Evolutionary conservation across 2,888 invertebrate genomes (phyloP).

Genomic region (Baccha elongata): DNA sequence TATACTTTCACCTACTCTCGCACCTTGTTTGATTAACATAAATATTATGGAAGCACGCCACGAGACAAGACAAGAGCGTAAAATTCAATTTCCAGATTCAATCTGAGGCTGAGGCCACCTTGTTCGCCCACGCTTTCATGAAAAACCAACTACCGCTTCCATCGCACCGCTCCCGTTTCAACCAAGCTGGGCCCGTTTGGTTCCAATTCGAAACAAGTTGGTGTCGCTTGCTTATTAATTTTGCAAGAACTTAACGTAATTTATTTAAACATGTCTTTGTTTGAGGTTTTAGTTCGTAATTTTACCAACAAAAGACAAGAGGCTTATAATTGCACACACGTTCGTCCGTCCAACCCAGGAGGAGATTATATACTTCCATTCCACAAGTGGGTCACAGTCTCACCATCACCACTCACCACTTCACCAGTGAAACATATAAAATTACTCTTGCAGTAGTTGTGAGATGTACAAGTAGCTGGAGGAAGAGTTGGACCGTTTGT

Average conservation of each 20-base stretch:
- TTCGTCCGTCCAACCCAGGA: slow-evolving; percentile 19
- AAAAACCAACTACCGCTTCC: slow-evolving; percentile 7
- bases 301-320: slow-evolving; percentile 42
- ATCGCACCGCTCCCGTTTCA: background rate
- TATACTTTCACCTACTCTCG: slow-evolving; percentile 67
- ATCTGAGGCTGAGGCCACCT: slow-evolving; percentile 36
- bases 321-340: slow-evolving; percentile 54
- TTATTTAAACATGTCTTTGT: slow-evolving; percentile 49
- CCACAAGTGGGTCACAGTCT: slow-evolving; percentile 57
- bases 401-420: no score
- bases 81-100: slow-evolving; percentile 55
- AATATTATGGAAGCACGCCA: slow-evolving; percentile 54
- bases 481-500: slow-evolving; percentile 19
- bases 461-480: slow-evolving; percentile 11
- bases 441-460: slow-evolving; percentile 29
- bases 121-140: slow-evolving; percentile 18
- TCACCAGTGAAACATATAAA: slow-evolving; percentile 39
- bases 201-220: slow-evolving; percentile 49
- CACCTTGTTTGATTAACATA: slow-evolving; percentile 60
- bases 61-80: slow-evolving; percentile 41
- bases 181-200: background rate
- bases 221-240: slow-evolving; percentile 62
- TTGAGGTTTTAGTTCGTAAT: slow-evolving; percentile 41
- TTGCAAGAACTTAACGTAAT: slow-evolving; percentile 51
- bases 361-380: slow-evolving; percentile 10